Conservation (phyloP, 2,888 invertebrate genomes). For the Dicroscelio sp. region DNA sequence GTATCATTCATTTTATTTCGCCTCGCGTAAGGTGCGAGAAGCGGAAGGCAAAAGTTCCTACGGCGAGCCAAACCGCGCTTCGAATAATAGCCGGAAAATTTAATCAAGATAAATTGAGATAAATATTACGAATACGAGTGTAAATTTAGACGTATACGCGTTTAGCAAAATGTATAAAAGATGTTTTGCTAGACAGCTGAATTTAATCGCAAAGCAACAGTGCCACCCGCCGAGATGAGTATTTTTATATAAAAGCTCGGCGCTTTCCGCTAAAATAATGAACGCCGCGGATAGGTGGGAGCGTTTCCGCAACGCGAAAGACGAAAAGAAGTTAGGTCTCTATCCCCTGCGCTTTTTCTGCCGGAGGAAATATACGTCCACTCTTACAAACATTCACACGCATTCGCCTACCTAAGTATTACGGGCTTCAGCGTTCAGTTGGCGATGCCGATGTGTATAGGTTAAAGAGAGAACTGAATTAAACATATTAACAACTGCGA, state of each 20-base stretch:
- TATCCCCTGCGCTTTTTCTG: slow-evolving; percentile 63
- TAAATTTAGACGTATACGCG: slow-evolving; percentile 28
- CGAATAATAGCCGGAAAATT: slow-evolving; percentile 36
- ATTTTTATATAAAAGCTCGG: slow-evolving; percentile 85
- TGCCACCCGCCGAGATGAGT: slow-evolving; percentile 71
- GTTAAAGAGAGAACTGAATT: slow-evolving; percentile 37
- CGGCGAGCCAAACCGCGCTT: not conserved
- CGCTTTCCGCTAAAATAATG: slow-evolving; percentile 88
- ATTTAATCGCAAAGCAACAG: slow-evolving; percentile 82
- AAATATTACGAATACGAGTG: slow-evolving; percentile 52
- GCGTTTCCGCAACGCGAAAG: slow-evolving; percentile 79
- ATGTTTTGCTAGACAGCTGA: slow-evolving; percentile 65
- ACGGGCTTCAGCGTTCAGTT: slow-evolving; percentile 24
- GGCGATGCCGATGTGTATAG: slow-evolving; percentile 8
- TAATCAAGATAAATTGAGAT: slow-evolving; percentile 56
- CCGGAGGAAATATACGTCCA: slow-evolving; percentile 70
- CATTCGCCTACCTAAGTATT: slow-evolving; percentile 36
- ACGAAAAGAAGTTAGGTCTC: slow-evolving; percentile 78
- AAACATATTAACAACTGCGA: slow-evolving; percentile 31
- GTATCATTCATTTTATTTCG: not conserved
- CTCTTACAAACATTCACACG: slow-evolving; percentile 65
- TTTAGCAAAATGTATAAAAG: slow-evolving; percentile 49
- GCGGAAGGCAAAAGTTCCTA: not conserved
- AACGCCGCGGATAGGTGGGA: slow-evolving; percentile 86
- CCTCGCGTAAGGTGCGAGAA: too few species aligned